A percentile compares a stretch with the other conserved stretches of the same genome.
These are phyloP conservation scores for Crocuta crocuta DNA, from an alignment of 2,113 vertebrate species.

Conservation along the genomic window DNA sequence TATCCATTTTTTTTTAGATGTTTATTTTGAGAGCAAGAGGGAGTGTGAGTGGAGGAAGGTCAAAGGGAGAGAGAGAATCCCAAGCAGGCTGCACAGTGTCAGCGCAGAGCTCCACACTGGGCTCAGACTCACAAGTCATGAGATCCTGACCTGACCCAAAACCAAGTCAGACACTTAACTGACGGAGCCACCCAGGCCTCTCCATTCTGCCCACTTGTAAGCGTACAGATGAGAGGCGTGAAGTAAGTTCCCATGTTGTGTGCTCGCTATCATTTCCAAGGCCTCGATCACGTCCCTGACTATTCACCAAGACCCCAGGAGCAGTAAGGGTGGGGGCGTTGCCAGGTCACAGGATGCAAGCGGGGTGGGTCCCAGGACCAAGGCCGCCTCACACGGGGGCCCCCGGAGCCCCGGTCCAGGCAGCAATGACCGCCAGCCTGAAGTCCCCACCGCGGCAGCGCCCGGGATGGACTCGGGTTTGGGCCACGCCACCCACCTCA, in stretches of 20 bases:
- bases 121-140: too few species aligned
- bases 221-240: accelerated
- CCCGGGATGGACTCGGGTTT: background rate
- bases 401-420: background rate
- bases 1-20: too few species aligned
- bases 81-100: accelerated
- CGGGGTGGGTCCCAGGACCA: background rate
- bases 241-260: accelerated
- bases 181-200: too few species aligned
- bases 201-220: too few species aligned
- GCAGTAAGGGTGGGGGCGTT: accelerated
- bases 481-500: background rate
- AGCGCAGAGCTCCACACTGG: too few species aligned
- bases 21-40: too few species aligned
- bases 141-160: too few species aligned
- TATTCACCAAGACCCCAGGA: background rate
- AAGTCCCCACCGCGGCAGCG: accelerated
- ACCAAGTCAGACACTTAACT: too few species aligned
- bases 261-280: accelerated
- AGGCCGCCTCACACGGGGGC: accelerated
- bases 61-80: too few species aligned
- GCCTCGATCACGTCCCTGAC: accelerated
- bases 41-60: accelerated
- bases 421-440: background rate
- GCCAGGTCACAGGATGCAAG: accelerated